These are phyloP conservation scores for Ormyrus nitidulus DNA, from an alignment of 2,888 invertebrate genomes.

Conservation along the genomic window DNA sequence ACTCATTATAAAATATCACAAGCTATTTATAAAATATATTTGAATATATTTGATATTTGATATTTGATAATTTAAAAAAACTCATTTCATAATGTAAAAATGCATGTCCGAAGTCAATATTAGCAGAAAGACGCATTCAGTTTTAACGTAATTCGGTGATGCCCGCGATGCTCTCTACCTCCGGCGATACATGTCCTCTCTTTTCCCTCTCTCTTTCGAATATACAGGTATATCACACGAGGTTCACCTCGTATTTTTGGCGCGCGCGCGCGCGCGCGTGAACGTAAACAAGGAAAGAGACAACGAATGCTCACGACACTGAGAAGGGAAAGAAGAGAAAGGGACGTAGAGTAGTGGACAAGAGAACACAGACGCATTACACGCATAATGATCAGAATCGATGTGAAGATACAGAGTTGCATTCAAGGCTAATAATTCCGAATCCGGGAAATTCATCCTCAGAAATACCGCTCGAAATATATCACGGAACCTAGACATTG, in stretches of 20 bases:
- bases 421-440: slow-evolving; percentile 19
- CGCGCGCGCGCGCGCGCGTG: slow-evolving; percentile 60
- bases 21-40: no score
- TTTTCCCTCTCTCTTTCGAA: slow-evolving; percentile 13
- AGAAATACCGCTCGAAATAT: no score
- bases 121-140: not conserved
- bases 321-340: slow-evolving; percentile 16
- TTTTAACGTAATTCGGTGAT: slow-evolving; percentile 15
- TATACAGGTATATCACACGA: slow-evolving; percentile 20
- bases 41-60: no score
- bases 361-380: slow-evolving; percentile 11
- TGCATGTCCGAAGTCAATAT: no score
- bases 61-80: no score
- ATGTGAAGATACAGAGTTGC: not conserved
- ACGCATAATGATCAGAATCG: not conserved
- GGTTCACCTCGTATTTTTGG: slow-evolving; percentile 61
- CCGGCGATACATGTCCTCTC: not conserved
- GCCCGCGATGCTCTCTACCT: slow-evolving; percentile 2
- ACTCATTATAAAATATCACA: no score
- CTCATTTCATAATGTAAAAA: no score
- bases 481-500: no score
- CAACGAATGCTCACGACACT: not conserved
- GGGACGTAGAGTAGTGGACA: not conserved
- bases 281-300: slow-evolving; percentile 62
- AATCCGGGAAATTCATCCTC: not conserved